These are phyloP conservation scores for Pinna nobilis DNA, from an alignment of 1,140 invertebrate genomes.

Conservation along the genomic window DNA sequence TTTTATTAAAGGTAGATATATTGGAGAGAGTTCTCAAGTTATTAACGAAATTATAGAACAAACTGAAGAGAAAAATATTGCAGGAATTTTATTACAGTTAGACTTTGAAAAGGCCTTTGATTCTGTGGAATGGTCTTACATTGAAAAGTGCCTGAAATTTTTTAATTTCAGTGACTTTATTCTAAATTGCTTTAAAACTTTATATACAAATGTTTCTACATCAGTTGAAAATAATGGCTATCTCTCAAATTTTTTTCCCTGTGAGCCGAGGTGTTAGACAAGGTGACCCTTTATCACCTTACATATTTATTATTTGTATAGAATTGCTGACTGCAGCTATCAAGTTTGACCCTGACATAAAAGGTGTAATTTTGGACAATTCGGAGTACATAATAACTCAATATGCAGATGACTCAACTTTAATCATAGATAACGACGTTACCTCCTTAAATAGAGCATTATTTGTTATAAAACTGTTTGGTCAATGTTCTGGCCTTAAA, in stretches of 20 bases:
- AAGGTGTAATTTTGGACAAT: slow-evolving; percentile 20
- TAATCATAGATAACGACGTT: slow-evolving; percentile 18
- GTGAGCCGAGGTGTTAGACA: slow-evolving; percentile 17
- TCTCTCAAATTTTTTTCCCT: background rate
- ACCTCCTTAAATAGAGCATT: slow-evolving; percentile 1
- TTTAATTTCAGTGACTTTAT: slow-evolving; percentile 15
- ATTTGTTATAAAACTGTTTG: slow-evolving; percentile 1
- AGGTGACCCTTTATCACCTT: no score
- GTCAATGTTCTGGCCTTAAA: slow-evolving; percentile 15
- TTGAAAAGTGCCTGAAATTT: background rate
- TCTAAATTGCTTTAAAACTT: slow-evolving; percentile 15
- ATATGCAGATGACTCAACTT: slow-evolving; percentile 38
- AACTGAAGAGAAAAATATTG: slow-evolving; percentile 7
- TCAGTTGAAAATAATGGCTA: slow-evolving; percentile 2
- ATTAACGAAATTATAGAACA: slow-evolving; percentile 7
- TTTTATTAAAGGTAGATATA: no score
- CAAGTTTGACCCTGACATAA: slow-evolving; percentile 15
- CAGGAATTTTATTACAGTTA: slow-evolving; percentile 8
- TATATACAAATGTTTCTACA: slow-evolving; percentile 6
- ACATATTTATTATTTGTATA: slow-evolving; percentile 31
- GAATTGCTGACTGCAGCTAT: slow-evolving; percentile 20
- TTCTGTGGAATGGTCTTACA: slow-evolving; percentile 6
- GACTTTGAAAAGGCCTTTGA: slow-evolving; percentile 2
- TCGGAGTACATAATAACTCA: slow-evolving; percentile 33
- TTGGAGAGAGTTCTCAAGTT: slow-evolving; percentile 1